phyloP scores from a whole-genome alignment of 1,140 invertebrate genomes.

The Drosophila jambulina region DNA sequence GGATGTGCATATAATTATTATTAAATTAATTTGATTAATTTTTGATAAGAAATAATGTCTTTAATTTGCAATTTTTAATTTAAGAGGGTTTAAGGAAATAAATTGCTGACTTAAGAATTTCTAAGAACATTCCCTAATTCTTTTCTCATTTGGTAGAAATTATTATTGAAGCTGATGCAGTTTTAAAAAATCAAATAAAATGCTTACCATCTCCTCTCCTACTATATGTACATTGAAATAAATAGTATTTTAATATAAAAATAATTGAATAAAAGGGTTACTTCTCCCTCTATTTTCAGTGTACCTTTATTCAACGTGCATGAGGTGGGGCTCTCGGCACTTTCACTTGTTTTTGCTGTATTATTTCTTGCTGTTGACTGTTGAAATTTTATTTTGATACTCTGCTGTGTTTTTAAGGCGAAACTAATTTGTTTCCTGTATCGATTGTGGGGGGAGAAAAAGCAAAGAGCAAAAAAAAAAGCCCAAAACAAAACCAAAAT shows the following conservation, averaged over 20 bases:
- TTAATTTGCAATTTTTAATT: background rate
- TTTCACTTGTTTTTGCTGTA: constrained; percentile 29
- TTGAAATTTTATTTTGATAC: constrained; percentile 42
- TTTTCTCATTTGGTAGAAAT: background rate
- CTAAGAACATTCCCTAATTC: background rate
- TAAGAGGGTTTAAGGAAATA: background rate
- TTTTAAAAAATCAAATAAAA: background rate
- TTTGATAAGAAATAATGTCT: background rate
- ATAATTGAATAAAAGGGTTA: too few relatives aligned
- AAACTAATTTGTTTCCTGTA: constrained; percentile 82
- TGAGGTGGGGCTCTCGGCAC: background rate
- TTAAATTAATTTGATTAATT: background rate
- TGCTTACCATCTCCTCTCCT: too few relatives aligned
- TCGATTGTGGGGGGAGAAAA: constrained; percentile 52
- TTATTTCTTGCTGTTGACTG: constrained; percentile 9
- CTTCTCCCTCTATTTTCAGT: background rate
- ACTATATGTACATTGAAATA: too few relatives aligned
- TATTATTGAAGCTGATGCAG: background rate
- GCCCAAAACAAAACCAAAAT: constrained; percentile 1
- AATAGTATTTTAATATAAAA: too few relatives aligned
- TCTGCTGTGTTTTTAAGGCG: constrained; percentile 56
- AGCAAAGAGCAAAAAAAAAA: background rate
- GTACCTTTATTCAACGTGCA: background rate
- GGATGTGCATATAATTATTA: background rate
- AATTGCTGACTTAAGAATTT: background rate